Percentiles rank a stretch among this genome's conserved stretches.
These are phyloP conservation scores for Apodemia zela DNA, from an alignment of 2,888 invertebrate species.

Conservation along the genomic window DNA sequence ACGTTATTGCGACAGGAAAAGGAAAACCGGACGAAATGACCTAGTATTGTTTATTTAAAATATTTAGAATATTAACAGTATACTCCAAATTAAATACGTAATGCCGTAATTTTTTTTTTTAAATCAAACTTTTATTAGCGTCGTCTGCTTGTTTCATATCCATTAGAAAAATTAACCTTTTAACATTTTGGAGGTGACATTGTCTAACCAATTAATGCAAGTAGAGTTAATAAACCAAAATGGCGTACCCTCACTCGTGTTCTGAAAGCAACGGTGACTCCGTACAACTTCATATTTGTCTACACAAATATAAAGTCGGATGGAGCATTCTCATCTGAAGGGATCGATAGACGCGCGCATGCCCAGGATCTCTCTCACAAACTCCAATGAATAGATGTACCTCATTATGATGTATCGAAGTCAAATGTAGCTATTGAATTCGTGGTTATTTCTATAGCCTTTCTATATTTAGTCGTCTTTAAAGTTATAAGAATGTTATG, in stretches of 20 bases:
- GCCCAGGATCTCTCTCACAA: conserved; percentile 39
- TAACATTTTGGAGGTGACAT: background rate
- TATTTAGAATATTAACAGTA: no score
- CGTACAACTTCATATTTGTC: conserved; percentile 22
- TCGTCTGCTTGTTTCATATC: no score
- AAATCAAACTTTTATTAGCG: no score
- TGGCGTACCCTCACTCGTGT: background rate
- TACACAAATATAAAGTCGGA: conserved; percentile 31
- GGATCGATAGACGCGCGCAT: conserved; percentile 66
- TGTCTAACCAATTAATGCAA: background rate
- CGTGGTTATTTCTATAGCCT: conserved; percentile 10
- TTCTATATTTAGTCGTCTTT: conserved; percentile 1
- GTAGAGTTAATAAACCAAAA: background rate
- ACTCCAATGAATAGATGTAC: conserved; percentile 32
- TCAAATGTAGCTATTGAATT: conserved; percentile 21
- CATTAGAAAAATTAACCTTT: background rate
- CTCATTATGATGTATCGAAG: conserved; percentile 34
- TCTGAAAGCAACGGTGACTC: background rate
- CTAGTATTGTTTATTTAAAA: no score
- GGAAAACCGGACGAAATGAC: no score
- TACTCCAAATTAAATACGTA: no score
- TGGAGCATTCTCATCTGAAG: conserved; percentile 45
- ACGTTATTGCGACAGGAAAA: no score
- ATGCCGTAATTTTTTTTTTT: no score
- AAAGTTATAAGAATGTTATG: no score